Conservation (phyloP, 2,888 invertebrate species). For the Brachypterus glaber region DNA sequence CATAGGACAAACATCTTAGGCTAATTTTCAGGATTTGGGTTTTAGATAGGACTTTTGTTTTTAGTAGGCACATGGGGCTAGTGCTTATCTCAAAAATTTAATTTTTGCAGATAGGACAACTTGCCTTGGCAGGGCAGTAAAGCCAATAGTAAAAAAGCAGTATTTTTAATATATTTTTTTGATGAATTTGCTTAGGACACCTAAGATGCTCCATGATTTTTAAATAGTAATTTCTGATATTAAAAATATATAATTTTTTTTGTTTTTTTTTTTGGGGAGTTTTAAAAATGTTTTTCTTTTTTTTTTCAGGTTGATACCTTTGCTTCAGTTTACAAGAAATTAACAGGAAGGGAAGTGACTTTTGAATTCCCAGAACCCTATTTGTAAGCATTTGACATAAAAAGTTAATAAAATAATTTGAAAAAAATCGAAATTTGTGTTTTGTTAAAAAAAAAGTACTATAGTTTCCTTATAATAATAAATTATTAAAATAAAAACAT, state of each 20-base stretch:
- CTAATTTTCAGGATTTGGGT: too few species aligned
- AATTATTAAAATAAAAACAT: too few species aligned
- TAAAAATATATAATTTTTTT: slow-evolving; percentile 1
- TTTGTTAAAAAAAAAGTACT: too few species aligned
- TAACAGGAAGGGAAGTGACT: slow-evolving; percentile 96
- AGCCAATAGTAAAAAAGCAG: too few species aligned
- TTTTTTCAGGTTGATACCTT: slow-evolving; percentile 89
- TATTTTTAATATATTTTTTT: too few species aligned
- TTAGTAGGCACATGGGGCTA: too few species aligned
- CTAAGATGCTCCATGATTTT: slow-evolving; percentile 12
- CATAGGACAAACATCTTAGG: too few species aligned
- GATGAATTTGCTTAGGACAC: slow-evolving; percentile 16
- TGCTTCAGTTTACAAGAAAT: slow-evolving; percentile 95
- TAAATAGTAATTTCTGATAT: slow-evolving; percentile 3
- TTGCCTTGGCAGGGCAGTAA: too few species aligned
- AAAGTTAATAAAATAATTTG: slow-evolving; percentile 30
- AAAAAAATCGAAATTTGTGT: slow-evolving; percentile 8
- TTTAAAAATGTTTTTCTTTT: slow-evolving; percentile 15
- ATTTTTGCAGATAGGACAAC: too few species aligned
- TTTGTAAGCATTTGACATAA: slow-evolving; percentile 54
- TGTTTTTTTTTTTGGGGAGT: slow-evolving; percentile 5
- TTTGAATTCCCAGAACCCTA: slow-evolving; percentile 99
- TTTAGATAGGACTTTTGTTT: too few species aligned
- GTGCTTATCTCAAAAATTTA: too few species aligned
- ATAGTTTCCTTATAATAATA: too few species aligned